Evolutionary conservation across 64 coral and sea anemone genomes (phyloP).

Genomic region (Dendrophyllia cribrosa): DNA sequence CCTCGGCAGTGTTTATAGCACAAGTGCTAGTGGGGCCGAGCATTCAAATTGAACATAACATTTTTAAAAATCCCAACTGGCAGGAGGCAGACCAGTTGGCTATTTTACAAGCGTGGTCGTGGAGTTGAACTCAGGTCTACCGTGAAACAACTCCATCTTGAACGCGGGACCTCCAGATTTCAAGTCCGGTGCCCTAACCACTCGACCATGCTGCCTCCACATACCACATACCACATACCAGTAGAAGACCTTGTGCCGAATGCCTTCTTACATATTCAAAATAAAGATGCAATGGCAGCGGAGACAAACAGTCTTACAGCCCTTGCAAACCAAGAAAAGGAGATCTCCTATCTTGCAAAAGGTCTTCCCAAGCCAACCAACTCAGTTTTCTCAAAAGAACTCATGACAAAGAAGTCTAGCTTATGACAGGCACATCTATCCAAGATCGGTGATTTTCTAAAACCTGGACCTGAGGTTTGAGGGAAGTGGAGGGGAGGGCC

Average conservation of each 20-base stretch:
- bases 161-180: too few relatives aligned
- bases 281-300: not conserved
- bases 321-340: slow-evolving; percentile 1
- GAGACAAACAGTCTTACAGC: not conserved
- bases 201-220: too few relatives aligned
- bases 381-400: not conserved
- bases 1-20: too few relatives aligned
- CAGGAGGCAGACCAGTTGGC: too few relatives aligned
- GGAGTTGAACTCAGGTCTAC: too few relatives aligned
- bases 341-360: slow-evolving; percentile 33
- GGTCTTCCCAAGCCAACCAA: slow-evolving; percentile 32
- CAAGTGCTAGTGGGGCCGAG: too few relatives aligned
- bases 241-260: slow-evolving; percentile 23
- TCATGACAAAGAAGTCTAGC: not conserved
- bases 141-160: too few relatives aligned
- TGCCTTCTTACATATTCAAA: slow-evolving; percentile 20
- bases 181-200: too few relatives aligned
- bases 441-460: slow-evolving; percentile 10
- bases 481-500: slow-evolving; percentile 26
- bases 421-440: slow-evolving; percentile 17
- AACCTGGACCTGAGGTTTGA: not conserved
- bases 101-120: too few relatives aligned
- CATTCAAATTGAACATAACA: too few relatives aligned
- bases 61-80: too few relatives aligned
- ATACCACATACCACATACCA: too few relatives aligned